Evolutionary conservation across 2,113 vertebrate genomes (phyloP).

Genomic region (Lanius collurio): DNA sequence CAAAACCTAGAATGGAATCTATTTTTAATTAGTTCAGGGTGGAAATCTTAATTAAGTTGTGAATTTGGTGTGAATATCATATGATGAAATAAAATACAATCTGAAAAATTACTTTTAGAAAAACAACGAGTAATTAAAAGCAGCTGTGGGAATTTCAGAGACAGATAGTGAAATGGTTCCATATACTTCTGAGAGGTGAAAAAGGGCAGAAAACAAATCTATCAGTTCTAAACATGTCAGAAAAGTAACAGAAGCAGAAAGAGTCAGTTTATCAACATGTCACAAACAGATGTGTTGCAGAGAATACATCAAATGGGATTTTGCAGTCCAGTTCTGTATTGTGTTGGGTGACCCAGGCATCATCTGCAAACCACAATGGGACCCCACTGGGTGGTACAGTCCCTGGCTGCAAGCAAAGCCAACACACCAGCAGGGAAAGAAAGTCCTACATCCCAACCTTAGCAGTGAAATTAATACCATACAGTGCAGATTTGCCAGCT

Average conservation of each 20-base stretch:
- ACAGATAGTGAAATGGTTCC: not conserved
- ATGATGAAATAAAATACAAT: not conserved
- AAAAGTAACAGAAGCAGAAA: not conserved
- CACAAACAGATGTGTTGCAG: not conserved
- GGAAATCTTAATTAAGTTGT: not conserved
- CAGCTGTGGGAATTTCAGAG: not conserved
- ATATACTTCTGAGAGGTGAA: not conserved
- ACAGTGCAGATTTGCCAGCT: not conserved
- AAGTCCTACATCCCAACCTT: not conserved
- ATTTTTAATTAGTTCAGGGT: not conserved
- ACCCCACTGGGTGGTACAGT: not conserved
- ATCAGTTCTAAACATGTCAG: not conserved
- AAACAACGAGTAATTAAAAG: not conserved
- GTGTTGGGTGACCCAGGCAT: not conserved
- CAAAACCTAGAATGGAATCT: not conserved
- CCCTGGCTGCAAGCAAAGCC: not conserved
- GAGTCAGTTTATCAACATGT: not conserved
- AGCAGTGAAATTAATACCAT: not conserved
- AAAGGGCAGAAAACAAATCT: not conserved
- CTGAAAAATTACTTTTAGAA: conserved; percentile 8
- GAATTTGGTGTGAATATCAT: not conserved
- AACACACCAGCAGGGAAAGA: not conserved
- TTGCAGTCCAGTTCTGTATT: not conserved
- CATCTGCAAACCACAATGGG: not conserved
- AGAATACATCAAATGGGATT: not conserved